Conservation (phyloP, 2,888 invertebrate species). For the Nudaria mundana region DNA sequence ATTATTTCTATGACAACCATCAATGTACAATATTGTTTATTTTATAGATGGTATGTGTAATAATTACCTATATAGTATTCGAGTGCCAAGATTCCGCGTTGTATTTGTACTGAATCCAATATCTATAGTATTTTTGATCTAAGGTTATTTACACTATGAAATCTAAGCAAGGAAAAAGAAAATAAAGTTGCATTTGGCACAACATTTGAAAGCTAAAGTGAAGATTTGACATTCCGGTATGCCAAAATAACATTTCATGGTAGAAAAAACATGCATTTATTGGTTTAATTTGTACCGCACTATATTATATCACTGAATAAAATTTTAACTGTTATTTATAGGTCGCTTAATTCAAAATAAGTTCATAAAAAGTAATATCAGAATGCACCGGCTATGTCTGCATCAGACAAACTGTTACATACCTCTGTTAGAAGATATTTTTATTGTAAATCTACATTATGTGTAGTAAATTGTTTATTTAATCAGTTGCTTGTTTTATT, state of each 20-base stretch:
- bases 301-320: slow-evolving; percentile 19
- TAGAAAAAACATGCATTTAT: slow-evolving; percentile 54
- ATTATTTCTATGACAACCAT: no score
- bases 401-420: slow-evolving; percentile 70
- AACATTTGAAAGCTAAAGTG: slow-evolving; percentile 49
- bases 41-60: no score
- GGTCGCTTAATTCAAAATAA: slow-evolving; percentile 26
- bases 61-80: no score
- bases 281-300: slow-evolving; percentile 35
- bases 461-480: slow-evolving; percentile 82
- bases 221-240: slow-evolving; percentile 70
- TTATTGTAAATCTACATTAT: slow-evolving; percentile 80
- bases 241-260: slow-evolving; percentile 65
- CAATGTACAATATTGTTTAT: no score
- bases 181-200: slow-evolving; percentile 30
- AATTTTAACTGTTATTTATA: slow-evolving; percentile 18
- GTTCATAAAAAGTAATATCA: slow-evolving; percentile 39
- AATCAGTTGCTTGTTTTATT: slow-evolving; percentile 63
- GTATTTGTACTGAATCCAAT: no score
- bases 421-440: slow-evolving; percentile 77
- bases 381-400: slow-evolving; percentile 61
- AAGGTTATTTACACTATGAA: no score
- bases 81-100: no score
- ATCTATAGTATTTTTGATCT: no score
- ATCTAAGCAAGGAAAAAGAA: no score